phyloP scores from a whole-genome alignment of 2,888 invertebrate genomes.

The Pristionchus exspectatus region DNA sequence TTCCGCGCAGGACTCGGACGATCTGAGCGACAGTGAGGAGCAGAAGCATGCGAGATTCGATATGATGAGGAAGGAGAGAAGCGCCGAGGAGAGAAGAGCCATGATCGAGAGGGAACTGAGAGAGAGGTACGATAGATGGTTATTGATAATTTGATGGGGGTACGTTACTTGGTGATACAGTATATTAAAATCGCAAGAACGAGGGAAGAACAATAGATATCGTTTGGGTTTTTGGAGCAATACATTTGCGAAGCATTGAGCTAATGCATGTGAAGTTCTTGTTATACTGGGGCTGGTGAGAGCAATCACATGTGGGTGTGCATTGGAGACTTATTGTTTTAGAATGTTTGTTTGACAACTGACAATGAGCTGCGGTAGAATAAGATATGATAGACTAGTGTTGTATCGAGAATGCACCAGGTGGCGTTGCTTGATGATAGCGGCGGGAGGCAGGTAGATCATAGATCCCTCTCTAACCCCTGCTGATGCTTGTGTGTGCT shows the following conservation, averaged over 20 bases:
- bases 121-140: constrained; percentile 12
- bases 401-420: neutral
- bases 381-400: neutral
- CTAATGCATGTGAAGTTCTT: neutral
- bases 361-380: too few relatives aligned
- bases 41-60: neutral
- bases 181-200: neutral
- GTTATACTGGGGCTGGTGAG: neutral
- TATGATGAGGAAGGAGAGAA: neutral
- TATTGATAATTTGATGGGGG: too few relatives aligned
- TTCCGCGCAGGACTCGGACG: constrained; percentile 43
- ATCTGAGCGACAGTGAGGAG: constrained; percentile 18
- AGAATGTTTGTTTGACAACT: too few relatives aligned
- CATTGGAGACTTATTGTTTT: too few relatives aligned
- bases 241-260: neutral
- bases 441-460: neutral
- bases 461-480: neutral
- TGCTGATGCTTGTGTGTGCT: neutral
- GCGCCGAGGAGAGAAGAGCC: neutral
- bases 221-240: too few relatives aligned
- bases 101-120: neutral
- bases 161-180: neutral
- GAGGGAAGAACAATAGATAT: too few relatives aligned
- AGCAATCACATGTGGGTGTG: neutral
- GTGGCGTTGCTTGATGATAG: neutral